These are phyloP conservation scores for Rhagophthalmus giganteus DNA, from an alignment of 2,888 invertebrate genomes.

Conservation along the genomic window DNA sequence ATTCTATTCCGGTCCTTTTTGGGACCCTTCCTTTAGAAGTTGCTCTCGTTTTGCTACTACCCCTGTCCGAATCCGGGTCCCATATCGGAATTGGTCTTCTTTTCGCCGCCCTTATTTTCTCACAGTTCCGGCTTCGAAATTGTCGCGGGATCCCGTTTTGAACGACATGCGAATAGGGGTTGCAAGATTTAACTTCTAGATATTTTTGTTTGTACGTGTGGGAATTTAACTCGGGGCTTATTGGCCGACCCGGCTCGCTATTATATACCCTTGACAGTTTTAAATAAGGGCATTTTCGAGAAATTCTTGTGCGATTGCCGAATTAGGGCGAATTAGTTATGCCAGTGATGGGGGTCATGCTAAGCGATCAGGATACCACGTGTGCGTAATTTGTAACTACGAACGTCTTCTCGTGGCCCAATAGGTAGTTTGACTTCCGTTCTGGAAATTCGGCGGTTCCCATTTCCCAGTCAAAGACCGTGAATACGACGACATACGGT, in stretches of 20 bases:
- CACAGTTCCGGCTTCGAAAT: conserved; percentile 28
- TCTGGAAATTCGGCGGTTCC: conserved; percentile 13
- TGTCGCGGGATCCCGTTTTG: conserved; percentile 25
- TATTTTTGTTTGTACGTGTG: conserved; percentile 26
- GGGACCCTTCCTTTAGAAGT: conserved; percentile 26
- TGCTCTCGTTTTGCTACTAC: conserved; percentile 14
- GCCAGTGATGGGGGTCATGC: conserved; percentile 19
- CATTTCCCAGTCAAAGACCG: conserved; percentile 30
- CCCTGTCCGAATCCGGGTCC: conserved; percentile 30
- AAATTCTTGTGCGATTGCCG: background rate
- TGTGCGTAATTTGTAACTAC: conserved; percentile 24
- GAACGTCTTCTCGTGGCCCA: conserved; percentile 26
- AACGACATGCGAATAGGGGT: conserved; percentile 27
- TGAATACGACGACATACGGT: conserved; percentile 30
- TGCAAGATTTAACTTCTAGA: conserved; percentile 28
- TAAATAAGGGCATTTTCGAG: background rate
- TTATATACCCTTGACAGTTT: conserved; percentile 2
- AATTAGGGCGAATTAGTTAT: conserved; percentile 14
- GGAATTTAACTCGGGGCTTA: conserved; percentile 25
- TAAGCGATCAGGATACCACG: conserved; percentile 15
- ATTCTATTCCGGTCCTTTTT: conserved; percentile 35
- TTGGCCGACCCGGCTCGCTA: conserved; percentile 8
- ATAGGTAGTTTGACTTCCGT: conserved; percentile 20
- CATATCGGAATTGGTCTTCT: conserved; percentile 35
- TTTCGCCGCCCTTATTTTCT: conserved; percentile 27